Percentiles rank a stretch among this genome's conserved stretches.
Conservation (phyloP, 2,113 vertebrate species). For the Oncorhynchus kisutch region DNA sequence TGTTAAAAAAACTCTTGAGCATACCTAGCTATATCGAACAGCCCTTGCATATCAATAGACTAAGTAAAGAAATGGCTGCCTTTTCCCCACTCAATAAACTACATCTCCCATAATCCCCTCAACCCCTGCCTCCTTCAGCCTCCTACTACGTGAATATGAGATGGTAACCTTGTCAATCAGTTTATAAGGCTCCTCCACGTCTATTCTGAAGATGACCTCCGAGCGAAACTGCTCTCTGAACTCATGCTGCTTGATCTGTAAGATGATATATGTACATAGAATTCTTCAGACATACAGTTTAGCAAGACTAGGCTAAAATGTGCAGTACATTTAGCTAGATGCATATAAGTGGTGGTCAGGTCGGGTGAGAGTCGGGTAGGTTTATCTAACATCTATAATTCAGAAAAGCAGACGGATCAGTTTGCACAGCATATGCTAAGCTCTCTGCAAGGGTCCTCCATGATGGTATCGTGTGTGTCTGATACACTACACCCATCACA, state of each 20-base stretch:
- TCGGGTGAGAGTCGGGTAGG: not conserved
- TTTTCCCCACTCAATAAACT: no score
- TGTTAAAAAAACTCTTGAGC: no score
- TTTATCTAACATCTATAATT: not conserved
- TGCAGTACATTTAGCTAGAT: not conserved
- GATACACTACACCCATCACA: slow-evolving; percentile 31
- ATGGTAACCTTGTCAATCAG: slow-evolving; percentile 67
- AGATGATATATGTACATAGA: no score
- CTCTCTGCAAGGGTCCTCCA: slow-evolving; percentile 38
- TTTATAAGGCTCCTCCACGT: slow-evolving; percentile 65
- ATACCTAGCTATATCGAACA: no score
- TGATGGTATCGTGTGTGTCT: no score
- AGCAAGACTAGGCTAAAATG: not conserved
- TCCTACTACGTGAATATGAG: not conserved
- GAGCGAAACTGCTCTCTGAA: slow-evolving; percentile 78
- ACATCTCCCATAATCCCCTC: no score
- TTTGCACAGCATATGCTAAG: slow-evolving; percentile 12
- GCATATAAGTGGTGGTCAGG: not conserved
- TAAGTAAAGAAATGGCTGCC: no score
- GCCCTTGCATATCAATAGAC: no score
- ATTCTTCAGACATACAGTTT: no score
- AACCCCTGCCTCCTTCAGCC: no score
- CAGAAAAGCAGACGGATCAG: slow-evolving; percentile 37
- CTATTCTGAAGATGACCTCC: slow-evolving; percentile 71
- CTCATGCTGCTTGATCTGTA: slow-evolving; percentile 76